Evolutionary conservation across 1,140 invertebrate species (phyloP).

Genomic region (Drosophila yakuba): DNA sequence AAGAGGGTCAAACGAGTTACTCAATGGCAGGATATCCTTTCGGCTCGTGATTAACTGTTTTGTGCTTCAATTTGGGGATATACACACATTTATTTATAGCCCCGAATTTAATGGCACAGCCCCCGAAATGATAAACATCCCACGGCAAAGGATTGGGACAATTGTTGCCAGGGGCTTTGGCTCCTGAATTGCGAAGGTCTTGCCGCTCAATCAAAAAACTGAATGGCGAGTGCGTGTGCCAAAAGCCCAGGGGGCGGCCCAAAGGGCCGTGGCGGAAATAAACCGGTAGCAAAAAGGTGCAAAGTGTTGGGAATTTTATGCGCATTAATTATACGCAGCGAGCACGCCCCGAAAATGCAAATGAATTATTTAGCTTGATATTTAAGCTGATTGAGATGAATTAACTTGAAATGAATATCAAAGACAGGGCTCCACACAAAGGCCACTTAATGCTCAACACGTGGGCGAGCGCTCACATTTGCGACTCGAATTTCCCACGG

Average conservation of each 20-base stretch:
- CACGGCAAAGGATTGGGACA: conserved; percentile 38
- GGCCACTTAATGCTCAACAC: conserved; percentile 53
- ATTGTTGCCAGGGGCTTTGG: conserved; percentile 34
- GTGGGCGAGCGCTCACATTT: conserved; percentile 35
- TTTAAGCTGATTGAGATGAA: conserved; percentile 81
- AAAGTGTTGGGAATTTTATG: conserved; percentile 66
- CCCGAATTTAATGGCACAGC: conserved; percentile 23
- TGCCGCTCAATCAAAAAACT: conserved; percentile 58
- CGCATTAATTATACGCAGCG: conserved; percentile 70
- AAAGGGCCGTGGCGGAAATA: conserved; percentile 24
- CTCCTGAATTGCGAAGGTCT: conserved; percentile 6
- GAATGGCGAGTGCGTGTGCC: conserved; percentile 22
- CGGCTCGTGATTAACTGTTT: conserved; percentile 28
- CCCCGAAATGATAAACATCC: conserved; percentile 58
- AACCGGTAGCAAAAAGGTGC: conserved; percentile 56
- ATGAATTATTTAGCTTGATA: conserved; percentile 76
- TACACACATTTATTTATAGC: conserved; percentile 42
- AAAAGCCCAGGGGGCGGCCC: conserved; percentile 4
- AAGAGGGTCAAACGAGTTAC: conserved; percentile 11
- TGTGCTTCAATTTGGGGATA: conserved; percentile 15
- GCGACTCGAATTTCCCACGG: conserved; percentile 28
- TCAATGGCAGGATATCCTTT: conserved; percentile 16
- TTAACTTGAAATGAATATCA: conserved; percentile 68
- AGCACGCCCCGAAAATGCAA: conserved; percentile 43
- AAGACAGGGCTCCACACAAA: conserved; percentile 23